These are phyloP conservation scores for Drosophila gunungcola DNA, from an alignment of 1,140 invertebrate species.

Conservation along the genomic window DNA sequence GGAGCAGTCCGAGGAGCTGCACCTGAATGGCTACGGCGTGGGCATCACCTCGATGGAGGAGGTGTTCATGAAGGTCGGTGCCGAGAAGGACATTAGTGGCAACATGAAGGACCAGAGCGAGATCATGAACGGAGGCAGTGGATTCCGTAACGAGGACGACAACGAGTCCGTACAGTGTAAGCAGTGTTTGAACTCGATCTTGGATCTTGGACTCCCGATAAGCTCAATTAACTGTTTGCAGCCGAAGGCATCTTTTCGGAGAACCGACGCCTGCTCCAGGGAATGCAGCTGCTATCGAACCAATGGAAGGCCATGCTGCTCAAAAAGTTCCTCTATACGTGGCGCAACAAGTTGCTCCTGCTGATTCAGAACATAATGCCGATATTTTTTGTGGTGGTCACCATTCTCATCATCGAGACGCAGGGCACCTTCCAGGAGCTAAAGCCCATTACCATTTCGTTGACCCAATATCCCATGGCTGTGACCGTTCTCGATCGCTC, in stretches of 20 bases:
- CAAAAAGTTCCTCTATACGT: conserved; percentile 87
- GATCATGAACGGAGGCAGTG: conserved; percentile 50
- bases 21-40: conserved; percentile 93
- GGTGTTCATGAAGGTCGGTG: conserved; percentile 88
- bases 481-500: conserved; percentile 63
- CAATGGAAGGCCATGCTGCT: conserved; percentile 88
- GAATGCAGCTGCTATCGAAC: conserved; percentile 76
- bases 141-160: conserved; percentile 46
- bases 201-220: conserved; percentile 18
- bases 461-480: conserved; percentile 57
- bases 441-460: conserved; percentile 51
- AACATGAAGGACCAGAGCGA: conserved; percentile 33
- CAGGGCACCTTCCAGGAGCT: conserved; percentile 41
- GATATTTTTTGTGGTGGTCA: conserved; percentile 87
- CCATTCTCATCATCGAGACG: conserved; percentile 85
- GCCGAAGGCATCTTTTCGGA: conserved; percentile 62
- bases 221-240: conserved; percentile 65
- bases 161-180: conserved; percentile 72
- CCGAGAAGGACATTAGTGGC: conserved; percentile 55
- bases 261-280: conserved; percentile 48
- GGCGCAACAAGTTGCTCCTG: conserved; percentile 86
- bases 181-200: conserved; percentile 48
- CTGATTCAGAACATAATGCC: conserved; percentile 87
- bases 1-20: conserved; percentile 42
- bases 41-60: conserved; percentile 98